Base-by-base conservation (phyloP, 1,140 invertebrate genomes). In the Psix sp. region DNA sequence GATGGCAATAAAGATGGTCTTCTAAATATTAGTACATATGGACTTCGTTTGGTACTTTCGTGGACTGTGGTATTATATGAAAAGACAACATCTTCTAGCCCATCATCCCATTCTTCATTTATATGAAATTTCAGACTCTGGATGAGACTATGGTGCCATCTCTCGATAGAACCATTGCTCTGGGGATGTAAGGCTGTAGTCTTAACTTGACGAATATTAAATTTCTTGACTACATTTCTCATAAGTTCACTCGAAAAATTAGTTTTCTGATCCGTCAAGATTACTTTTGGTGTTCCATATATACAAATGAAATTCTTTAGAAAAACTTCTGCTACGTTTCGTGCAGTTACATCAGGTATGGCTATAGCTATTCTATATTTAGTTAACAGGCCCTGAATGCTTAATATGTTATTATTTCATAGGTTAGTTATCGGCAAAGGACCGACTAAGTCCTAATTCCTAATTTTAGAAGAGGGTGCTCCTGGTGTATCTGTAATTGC, bases 101-200 rank as follows among this genome's bases (percentile, higher is more conserved):
- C 42, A 11, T 43, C 13, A 16, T 57, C 52, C 52, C 39, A 57
- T 4, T 56, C 38, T 11, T 56, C 13, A 11, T 31, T 40, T 2
- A 38, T 13, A 15, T 16, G 36, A 24, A 45, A 33, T 56, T 49
- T 65, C 31, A 78, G 62, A 46, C 74, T 77, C 31, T 76, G 60
- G 11, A 15, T 17, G 21, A 80, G 35, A 7, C 16, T 9, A 31
- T 42, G 38, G 54, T 80, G 72, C 7, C 54, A 49, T 36, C 77
- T 33, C 66, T 80, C 77, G 9, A 82, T 5, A 0, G 66, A 46
- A 14, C 73, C 77, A 15, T 82, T 78, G 9, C 56, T 54, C 56
- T 78, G 26, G 2, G 77, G 80, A 14, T 76, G 71, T 20, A 78
- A 77, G 0, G 60, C 39, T 2, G 72, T 77, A 13, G 76, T 73